These are phyloP conservation scores for Strigamia crassipes DNA, from an alignment of 2,888 invertebrate species.

Conservation along the genomic window DNA sequence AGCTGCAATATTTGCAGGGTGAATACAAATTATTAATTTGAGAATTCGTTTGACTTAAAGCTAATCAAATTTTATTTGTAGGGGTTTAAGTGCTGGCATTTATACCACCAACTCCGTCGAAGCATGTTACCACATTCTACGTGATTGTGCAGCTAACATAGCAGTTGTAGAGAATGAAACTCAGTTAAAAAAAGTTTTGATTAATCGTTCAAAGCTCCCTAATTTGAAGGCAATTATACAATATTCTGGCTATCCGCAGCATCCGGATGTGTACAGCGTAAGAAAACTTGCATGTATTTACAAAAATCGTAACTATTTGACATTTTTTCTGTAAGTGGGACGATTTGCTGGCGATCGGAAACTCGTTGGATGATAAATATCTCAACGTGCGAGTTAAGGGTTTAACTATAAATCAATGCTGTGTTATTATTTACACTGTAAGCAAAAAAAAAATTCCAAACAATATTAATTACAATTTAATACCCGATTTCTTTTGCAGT, in stretches of 20 bases:
- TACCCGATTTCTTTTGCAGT: slow-evolving; percentile 62
- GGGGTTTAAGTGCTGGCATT: slow-evolving; percentile 82
- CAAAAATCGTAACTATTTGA: not conserved
- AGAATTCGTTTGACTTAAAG: no score
- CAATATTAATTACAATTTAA: not conserved
- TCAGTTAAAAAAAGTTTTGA: slow-evolving; percentile 57
- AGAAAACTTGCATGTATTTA: slow-evolving; percentile 47
- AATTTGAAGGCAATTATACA: slow-evolving; percentile 58
- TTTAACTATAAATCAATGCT: slow-evolving; percentile 57
- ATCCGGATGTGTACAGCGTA: slow-evolving; percentile 48
- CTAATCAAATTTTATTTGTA: slow-evolving; percentile 57
- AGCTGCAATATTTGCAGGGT: slow-evolving; percentile 87
- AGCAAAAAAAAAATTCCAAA: not conserved
- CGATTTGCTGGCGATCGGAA: slow-evolving; percentile 55
- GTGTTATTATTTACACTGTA: slow-evolving; percentile 57
- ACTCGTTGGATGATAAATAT: slow-evolving; percentile 53
- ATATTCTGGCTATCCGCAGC: slow-evolving; percentile 54
- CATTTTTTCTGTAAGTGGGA: slow-evolving; percentile 54
- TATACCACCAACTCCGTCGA: slow-evolving; percentile 90
- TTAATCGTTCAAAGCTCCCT: slow-evolving; percentile 49
- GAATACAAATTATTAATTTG: not conserved
- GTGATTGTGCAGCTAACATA: slow-evolving; percentile 79
- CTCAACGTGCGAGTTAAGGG: slow-evolving; percentile 54
- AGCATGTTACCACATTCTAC: slow-evolving; percentile 78
- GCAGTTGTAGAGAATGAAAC: slow-evolving; percentile 73